A percentile compares a stretch with the other conserved stretches of the same genome.
phyloP scores from a whole-genome alignment of 2,797 vertebrate species.

The Catharus ustulatus region DNA sequence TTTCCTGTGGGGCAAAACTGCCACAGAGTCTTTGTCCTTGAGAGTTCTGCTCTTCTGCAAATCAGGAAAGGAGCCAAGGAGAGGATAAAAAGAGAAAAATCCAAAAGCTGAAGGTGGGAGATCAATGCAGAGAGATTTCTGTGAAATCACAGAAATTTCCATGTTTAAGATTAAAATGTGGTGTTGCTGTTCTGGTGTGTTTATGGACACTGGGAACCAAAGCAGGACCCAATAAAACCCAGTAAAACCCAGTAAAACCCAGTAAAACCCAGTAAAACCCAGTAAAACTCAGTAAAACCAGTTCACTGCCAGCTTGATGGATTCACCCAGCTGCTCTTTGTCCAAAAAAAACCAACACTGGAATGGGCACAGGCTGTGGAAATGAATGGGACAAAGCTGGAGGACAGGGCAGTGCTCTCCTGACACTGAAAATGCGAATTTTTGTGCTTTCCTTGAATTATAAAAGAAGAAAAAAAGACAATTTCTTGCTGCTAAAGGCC shows the following conservation, averaged over 20 bases:
- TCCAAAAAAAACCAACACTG: neutral
- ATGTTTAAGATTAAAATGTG: neutral
- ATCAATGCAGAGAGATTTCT: neutral
- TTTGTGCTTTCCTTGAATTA: neutral
- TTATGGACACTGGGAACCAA: neutral
- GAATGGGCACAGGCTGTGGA: fast-evolving
- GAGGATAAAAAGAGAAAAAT: neutral
- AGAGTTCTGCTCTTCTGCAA: neutral
- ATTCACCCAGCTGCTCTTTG: neutral
- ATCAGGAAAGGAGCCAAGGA: neutral
- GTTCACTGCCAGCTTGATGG: neutral
- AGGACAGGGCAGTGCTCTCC: neutral
- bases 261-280: neutral
- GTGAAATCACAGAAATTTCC: neutral
- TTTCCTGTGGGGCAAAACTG: slow-evolving; percentile 2
- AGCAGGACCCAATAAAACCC: neutral
- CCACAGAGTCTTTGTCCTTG: neutral
- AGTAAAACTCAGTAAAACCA: neutral
- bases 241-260: too few species aligned
- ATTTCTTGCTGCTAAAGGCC: neutral
- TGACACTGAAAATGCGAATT: neutral
- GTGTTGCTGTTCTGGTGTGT: neutral
- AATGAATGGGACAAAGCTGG: neutral
- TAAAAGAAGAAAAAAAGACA: neutral
- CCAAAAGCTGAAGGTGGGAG: neutral